Evolutionary conservation across 2,888 invertebrate species (phyloP), one percentile per base, ranked within the genome.

Genomic region (Zaprionus obscuricornis): DNA sequence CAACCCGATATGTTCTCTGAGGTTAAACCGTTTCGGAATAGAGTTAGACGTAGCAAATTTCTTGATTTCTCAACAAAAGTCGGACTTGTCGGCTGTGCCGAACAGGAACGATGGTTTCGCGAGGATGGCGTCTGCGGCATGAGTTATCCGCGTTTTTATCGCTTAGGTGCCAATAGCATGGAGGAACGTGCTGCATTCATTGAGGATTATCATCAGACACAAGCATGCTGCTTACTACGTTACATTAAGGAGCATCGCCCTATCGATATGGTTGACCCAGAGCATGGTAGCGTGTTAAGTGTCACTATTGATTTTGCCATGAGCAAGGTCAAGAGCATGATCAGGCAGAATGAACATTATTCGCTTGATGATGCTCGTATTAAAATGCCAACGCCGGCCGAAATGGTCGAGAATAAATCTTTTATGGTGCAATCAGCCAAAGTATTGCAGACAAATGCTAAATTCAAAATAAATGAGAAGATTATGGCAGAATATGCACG

Each of bases 221-320:
- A 96, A 2, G 95, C 96, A 68, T 93, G 94, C 42, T 94, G 94
- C 66, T 90, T 97, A 47, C 88, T 97, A 27, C 94, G 94, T 84
- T 95, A 59, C 45, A 5, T 89, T 1, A 55, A 65, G 4, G 81
- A 83, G 40, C 70, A 74, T 1, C 51, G 64, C 0, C 67, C 74
- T 0, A 24, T 16, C 3, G 66, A 77, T 0, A 5, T 89, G 24
- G 85, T 93, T 8, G 91, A 93, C 74, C 85, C 89, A n/a, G 84
- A 90, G 1, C 76, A 88, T 1, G 94, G 94, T 5, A 91, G 90
- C 58, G 89, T 93, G 26, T 6, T 54, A 2, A 55, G 59, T 18
- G 46, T 55, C 0, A 74, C 70, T 2, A 49, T 88, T 2, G 69
- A 79, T 18, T 85, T 78, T 54, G 88, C 88, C 0, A 14, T 88